Percentiles rank a stretch among this genome's conserved stretches.
Conservation (phyloP, 2,113 vertebrate genomes). For the Sebastes fasciatus region DNA sequence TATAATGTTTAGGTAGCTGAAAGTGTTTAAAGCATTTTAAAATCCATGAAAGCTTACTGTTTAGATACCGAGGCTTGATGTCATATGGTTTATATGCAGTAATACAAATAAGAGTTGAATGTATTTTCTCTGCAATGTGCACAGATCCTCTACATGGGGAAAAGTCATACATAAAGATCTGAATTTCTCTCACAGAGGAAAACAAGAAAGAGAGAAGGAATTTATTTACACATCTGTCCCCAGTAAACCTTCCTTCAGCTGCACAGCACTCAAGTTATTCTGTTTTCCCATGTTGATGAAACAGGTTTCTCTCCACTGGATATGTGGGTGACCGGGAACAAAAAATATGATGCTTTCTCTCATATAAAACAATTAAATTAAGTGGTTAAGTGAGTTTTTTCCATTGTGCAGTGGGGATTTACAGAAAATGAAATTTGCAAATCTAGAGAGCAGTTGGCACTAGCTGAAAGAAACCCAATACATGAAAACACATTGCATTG, state of each 20-base stretch:
- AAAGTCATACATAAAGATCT: background rate
- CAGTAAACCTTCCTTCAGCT: constrained; percentile 23
- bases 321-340: background rate
- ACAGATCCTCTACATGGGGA: background rate
- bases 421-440: background rate
- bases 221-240: constrained; percentile 41
- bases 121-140: background rate
- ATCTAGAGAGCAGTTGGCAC: background rate
- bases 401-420: background rate
- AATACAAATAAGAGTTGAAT: background rate
- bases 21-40: background rate
- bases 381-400: constrained; percentile 1
- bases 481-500: background rate
- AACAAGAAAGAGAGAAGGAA: constrained; percentile 23
- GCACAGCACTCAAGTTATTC: background rate
- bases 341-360: constrained; percentile 3
- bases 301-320: background rate
- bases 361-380: constrained; percentile 12
- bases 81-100: background rate
- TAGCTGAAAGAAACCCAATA: background rate
- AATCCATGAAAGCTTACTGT: background rate
- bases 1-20: background rate
- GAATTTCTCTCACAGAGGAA: constrained; percentile 21
- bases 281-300: background rate
- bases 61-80: background rate